Evolutionary conservation across 2,888 invertebrate species (phyloP), one percentile per base, ranked within the genome.

Genomic region (Pemphredon lugubris): DNA sequence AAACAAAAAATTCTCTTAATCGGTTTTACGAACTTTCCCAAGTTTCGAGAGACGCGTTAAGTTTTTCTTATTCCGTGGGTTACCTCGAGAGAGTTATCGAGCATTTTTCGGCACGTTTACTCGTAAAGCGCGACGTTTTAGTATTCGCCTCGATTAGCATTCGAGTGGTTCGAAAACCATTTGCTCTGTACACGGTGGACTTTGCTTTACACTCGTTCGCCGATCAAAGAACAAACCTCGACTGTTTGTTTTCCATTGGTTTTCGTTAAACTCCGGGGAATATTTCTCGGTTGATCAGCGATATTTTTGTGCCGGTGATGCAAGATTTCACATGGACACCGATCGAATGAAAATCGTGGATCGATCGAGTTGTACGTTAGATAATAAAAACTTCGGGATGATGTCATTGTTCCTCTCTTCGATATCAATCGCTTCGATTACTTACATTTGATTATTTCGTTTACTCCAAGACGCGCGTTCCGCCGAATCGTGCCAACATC

Each of bases 151-250:
- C 6, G 16, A 58, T 48, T 42, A 11, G 18, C 9, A 23, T 32
- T 32, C 32, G 18, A 21, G 5, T 16, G 7, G 39, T 50, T 70
- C 16, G 9, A 34, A 73, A 26, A 40, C 34, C 9, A 50, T 40
- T 55, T 26, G 26, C 23, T 44, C 20, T 40, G 16, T 23, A 37
- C 53, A 30, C 54, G 6, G 11, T 34, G 50, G 53, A 58, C 67
- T 37, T 67, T 45, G 61, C n/a, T 23, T 44, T 44, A 6, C 53
- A 51, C 39, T 18, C 44, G 21, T 58, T 63, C 51, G 73, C 50
- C 53, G 53, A 73, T 72, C 54, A 44, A 48, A 75, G 55, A 63
- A 37, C 48, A 79, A 68, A 68, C 61, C 51, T 55, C n/a, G 32
- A 30, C 44, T 39, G 47, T 65, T 67, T 79, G 23, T 21, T 64